These are phyloP conservation scores for Sigmodon hispidus DNA, from an alignment of 2,113 vertebrate species.

Conservation along the genomic window DNA sequence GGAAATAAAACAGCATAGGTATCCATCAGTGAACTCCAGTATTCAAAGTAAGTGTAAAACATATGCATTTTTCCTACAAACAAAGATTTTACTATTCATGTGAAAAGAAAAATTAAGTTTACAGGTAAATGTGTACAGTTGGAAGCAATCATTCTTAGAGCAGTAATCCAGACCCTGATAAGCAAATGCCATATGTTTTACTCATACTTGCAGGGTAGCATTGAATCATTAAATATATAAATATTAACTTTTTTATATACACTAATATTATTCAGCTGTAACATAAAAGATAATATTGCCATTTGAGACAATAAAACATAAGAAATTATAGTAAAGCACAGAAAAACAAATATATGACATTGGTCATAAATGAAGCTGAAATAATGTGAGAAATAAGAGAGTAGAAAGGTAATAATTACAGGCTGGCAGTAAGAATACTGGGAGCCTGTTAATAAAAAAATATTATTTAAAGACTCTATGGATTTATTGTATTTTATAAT, in stretches of 20 bases:
- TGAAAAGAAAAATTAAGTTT: neutral
- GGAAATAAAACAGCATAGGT: too few relatives aligned
- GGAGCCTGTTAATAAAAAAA: neutral
- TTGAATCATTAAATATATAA: neutral
- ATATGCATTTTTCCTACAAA: neutral
- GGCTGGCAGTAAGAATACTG: rapidly evolving
- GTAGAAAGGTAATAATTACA: neutral
- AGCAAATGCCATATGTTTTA: neutral
- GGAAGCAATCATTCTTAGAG: neutral
- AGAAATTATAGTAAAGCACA: neutral
- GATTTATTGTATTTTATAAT: neutral
- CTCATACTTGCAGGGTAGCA: neutral
- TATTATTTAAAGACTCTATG: neutral
- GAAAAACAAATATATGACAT: neutral
- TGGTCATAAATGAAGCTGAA: neutral
- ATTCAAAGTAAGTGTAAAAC: neutral
- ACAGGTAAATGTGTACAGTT: neutral
- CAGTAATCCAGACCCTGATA: neutral
- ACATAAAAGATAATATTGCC: neutral
- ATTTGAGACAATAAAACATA: neutral
- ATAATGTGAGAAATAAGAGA: neutral
- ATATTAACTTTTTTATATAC: neutral
- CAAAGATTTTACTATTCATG: neutral
- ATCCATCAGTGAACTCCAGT: neutral
- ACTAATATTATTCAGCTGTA: neutral